Base-by-base conservation (phyloP, 2,888 invertebrate species). In the Habroteleia sp. region DNA sequence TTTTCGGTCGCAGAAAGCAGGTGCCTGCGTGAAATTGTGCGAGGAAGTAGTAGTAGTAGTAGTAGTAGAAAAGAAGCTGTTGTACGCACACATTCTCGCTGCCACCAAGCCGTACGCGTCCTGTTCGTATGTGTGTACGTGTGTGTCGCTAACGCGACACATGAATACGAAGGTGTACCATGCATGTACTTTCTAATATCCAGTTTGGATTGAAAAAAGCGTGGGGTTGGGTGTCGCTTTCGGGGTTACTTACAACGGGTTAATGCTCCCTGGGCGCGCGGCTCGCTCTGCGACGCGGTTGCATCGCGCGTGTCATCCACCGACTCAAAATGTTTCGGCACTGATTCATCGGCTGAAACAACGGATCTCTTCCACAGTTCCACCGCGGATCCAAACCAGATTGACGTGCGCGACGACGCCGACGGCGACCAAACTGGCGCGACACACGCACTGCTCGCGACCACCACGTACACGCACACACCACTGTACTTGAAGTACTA, bases 261-360 rank as follows among this genome's bases (percentile, higher is more conserved):
- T 68, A 54, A 65, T 52, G 52, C 52, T 65, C 46, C 23, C 17
- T 42, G 16, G 35, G 4, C 48, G 37, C 48, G 46, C 44, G 41
- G 23, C 3, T 25, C 25, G 3, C 14, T 37, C 37, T 7, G 35
- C 52, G 25, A 50, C 48, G 63, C 42, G 63, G 8, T 33, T 25
- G 39, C 68, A 68, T 68, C 50, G 68, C 58, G 58, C 37, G 56
- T 56, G 50, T 68, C 68, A 68, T 48, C 68, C 58, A 58, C 58
- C 50, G 41, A 48, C 58, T 58, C 27, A 50, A 48, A 58, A 68
- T 68, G 48, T 68, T 17, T 58, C 48, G 58, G 3, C 58, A 58
- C 68, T 58, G 68, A 68, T 41, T 68, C 68, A 68, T 58, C 48
- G 27, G 68, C 50, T 13, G 50, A 46, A 50, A 46, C 66, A 23